phyloP scores from a whole-genome alignment of 1,140 invertebrate species.

The Drosophila rufa region DNA sequence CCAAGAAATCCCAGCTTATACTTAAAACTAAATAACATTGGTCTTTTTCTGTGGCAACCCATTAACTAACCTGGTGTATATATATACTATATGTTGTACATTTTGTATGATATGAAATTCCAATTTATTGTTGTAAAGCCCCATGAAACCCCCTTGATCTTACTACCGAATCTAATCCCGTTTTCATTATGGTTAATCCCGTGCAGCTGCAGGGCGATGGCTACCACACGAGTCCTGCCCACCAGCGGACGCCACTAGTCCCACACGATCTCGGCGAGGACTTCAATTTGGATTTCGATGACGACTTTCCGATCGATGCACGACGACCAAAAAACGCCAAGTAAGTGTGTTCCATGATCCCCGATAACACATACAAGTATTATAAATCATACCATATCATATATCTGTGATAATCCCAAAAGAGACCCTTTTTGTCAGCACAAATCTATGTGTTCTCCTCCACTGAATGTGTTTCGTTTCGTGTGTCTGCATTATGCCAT shows the following conservation, averaged over 20 bases:
- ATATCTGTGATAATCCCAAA: slow-evolving; percentile 7
- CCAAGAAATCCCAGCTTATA: not conserved
- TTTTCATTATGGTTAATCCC: slow-evolving; percentile 7
- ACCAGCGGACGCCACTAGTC: slow-evolving; percentile 88
- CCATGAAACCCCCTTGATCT: not conserved
- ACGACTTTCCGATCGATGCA: slow-evolving; percentile 85
- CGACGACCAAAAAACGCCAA: slow-evolving; percentile 93
- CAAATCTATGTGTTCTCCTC: slow-evolving; percentile 18
- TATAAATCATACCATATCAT: not conserved
- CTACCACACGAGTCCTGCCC: slow-evolving; percentile 94
- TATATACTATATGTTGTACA: slow-evolving; percentile 1
- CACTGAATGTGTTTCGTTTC: slow-evolving; percentile 38
- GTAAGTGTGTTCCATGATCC: slow-evolving; percentile 87
- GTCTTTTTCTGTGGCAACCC: not conserved
- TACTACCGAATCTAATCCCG: not conserved
- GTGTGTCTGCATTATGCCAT: slow-evolving; percentile 26
- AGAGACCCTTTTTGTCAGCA: slow-evolving; percentile 4
- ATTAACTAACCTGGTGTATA: slow-evolving; percentile 3
- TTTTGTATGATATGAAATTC: slow-evolving; percentile 55
- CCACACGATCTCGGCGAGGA: slow-evolving; percentile 87
- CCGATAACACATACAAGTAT: not conserved
- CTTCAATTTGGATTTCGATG: slow-evolving; percentile 86
- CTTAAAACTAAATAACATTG: not conserved
- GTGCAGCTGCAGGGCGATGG: slow-evolving; percentile 90
- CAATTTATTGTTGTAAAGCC: slow-evolving; percentile 75